Evolutionary conservation across 2,113 vertebrate genomes (phyloP), one percentile per base, ranked within the genome.

Genomic region (Nibea albiflora): DNA sequence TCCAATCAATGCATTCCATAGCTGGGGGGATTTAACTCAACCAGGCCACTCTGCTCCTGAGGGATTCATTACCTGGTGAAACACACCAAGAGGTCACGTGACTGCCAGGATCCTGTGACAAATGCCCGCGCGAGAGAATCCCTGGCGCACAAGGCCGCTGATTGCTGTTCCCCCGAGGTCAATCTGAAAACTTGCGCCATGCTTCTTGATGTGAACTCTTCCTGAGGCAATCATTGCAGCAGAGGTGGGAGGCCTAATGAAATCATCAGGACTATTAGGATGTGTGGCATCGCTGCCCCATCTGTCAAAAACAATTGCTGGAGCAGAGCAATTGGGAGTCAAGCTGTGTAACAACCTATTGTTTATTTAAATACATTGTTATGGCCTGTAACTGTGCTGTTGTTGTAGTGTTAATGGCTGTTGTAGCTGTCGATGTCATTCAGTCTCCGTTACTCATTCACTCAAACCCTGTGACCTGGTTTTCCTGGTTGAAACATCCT

Each of bases 61-160:
- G 90, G 83, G 84, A 92, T 89, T 90, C 72, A 92, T 93, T 92
- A 92, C 77, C 86, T 88, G 65, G 49, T 71, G 80, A 90, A 88
- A 79, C 49, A 73, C 80, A 71, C 58, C 54, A 52, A 61, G 67
- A 35, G 52, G 60, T 86, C 87, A 90, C 83, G 1, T 79, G 81
- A 84, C 78, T 54, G 54, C 54, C 22, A 46, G 67, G 31, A 16
- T 76, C 77, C 75, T 62, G 78, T 88, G 71, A 84, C 65, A 84
- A 72, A 84, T 61, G 63, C 4, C 63, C 11, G 8, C 42, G 24
- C 70, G 69, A 60, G 81, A 56, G 42, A 61, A 74, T 65, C 42
- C 58, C 50, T 22, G 52, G 42, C 0, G 52, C 20, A 46, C 5
- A 0, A 56, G 67, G 70, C 57, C 68, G 28, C 62, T 78, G 85